These are phyloP conservation scores for Ctenicera cuprea DNA, from an alignment of 2,888 invertebrate species.

Conservation along the genomic window DNA sequence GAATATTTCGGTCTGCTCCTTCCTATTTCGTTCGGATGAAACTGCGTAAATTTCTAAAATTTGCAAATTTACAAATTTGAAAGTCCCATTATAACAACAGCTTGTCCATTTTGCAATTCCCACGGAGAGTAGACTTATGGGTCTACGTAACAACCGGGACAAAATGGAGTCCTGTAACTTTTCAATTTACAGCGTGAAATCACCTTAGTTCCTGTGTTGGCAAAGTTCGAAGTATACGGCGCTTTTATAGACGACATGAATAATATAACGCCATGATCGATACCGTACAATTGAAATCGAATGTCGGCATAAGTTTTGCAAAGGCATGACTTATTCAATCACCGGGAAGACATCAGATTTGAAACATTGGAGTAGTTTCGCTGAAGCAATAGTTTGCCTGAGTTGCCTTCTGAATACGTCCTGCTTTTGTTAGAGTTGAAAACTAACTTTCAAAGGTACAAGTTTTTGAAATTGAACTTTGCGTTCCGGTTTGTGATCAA, in stretches of 20 bases:
- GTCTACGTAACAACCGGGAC: conserved; percentile 59
- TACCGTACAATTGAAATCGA: conserved; percentile 41
- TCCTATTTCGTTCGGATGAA: background rate
- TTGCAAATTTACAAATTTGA: conserved; percentile 10
- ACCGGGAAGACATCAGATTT: conserved; percentile 39
- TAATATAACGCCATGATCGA: conserved; percentile 50
- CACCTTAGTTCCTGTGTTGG: conserved; percentile 60
- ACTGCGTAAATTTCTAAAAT: background rate
- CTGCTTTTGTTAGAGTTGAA: conserved; percentile 39
- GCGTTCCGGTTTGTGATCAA: conserved; percentile 16
- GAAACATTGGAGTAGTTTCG: conserved; percentile 41
- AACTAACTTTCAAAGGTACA: conserved; percentile 38
- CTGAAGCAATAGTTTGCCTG: conserved; percentile 34
- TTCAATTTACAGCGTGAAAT: conserved; percentile 64
- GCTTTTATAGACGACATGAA: conserved; percentile 55
- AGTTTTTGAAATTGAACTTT: conserved; percentile 20
- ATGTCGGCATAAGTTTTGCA: conserved; percentile 43
- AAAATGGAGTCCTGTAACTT: conserved; percentile 63
- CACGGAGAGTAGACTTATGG: conserved; percentile 46
- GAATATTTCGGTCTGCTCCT: background rate
- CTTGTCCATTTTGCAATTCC: conserved; percentile 38
- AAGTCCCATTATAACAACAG: conserved; percentile 22
- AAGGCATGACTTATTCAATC: conserved; percentile 46
- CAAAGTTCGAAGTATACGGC: conserved; percentile 50
- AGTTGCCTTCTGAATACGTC: conserved; percentile 31